Percentiles rank a stretch among this genome's conserved stretches.
phyloP scores from a whole-genome alignment of 2,797 vertebrate species.

The Choloepus didactylus region DNA sequence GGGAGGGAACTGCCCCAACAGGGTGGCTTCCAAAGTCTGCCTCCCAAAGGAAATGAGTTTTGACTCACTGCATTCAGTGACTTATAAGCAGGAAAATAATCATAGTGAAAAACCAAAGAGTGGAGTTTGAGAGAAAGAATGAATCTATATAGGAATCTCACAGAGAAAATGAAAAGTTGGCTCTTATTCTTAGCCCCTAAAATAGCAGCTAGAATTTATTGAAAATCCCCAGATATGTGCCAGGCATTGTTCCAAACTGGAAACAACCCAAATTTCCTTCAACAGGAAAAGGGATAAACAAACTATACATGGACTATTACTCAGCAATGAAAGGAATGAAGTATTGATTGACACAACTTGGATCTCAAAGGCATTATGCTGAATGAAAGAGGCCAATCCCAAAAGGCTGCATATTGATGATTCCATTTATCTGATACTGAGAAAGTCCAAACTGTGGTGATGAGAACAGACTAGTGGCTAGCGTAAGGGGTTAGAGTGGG shows the following conservation, averaged over 20 bases:
- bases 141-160: background rate
- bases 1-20: slow-evolving; percentile 99
- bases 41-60: slow-evolving; percentile 83
- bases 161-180: background rate
- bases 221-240: background rate
- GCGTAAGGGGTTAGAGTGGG: background rate
- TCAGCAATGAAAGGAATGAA: background rate
- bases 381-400: background rate
- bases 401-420: background rate
- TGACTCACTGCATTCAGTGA: background rate
- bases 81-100: slow-evolving; percentile 23
- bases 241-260: background rate
- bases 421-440: background rate
- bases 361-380: background rate
- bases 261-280: background rate
- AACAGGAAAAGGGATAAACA: background rate
- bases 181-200: background rate
- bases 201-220: background rate
- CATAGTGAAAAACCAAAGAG: background rate
- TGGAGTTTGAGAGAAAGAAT: background rate
- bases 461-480: background rate
- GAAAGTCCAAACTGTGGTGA: background rate
- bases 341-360: background rate
- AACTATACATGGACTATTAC: background rate
- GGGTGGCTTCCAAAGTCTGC: slow-evolving; percentile 99